These are phyloP conservation scores for Lagria hirta DNA, from an alignment of 2,888 invertebrate species.

Conservation along the genomic window DNA sequence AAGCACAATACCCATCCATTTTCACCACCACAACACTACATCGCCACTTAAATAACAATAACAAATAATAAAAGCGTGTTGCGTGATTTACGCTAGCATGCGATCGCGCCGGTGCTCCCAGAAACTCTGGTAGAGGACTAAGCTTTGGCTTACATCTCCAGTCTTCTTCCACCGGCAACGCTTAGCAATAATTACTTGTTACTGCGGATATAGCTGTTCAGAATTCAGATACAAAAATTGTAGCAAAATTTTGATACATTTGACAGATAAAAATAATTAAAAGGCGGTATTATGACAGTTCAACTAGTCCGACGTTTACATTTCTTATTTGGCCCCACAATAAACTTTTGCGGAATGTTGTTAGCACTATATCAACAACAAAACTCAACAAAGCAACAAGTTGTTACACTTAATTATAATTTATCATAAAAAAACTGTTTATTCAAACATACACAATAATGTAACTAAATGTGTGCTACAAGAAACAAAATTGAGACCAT, in stretches of 20 bases:
- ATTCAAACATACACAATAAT: too few relatives aligned
- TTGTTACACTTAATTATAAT: too few relatives aligned
- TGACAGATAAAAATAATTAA: constrained; percentile 20
- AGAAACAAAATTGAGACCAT: too few relatives aligned
- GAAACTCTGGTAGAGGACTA: constrained; percentile 27
- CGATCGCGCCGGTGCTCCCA: constrained; percentile 26
- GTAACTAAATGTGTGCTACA: too few relatives aligned
- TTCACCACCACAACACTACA: constrained; percentile 18
- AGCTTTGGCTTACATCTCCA: constrained; percentile 21
- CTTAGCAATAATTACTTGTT: too few relatives aligned
- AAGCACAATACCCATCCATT: constrained; percentile 40
- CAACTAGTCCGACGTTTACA: too few relatives aligned
- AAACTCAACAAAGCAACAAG: too few relatives aligned
- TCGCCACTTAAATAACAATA: constrained; percentile 1
- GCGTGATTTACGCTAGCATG: constrained; percentile 24
- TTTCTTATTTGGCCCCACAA: too few relatives aligned
- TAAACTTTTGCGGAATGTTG: too few relatives aligned
- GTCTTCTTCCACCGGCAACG: constrained; percentile 28
- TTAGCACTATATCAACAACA: too few relatives aligned
- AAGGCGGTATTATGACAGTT: too few relatives aligned
- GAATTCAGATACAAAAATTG: constrained; percentile 6
- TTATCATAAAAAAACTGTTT: too few relatives aligned
- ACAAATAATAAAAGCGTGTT: constrained; percentile 1
- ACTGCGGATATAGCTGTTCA: constrained; percentile 7
- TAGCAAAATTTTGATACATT: constrained; percentile 20